A percentile compares a stretch with the other conserved stretches of the same genome.
Evolutionary conservation across 2,113 vertebrate genomes (phyloP).

Genomic region (Elachura formosa): DNA sequence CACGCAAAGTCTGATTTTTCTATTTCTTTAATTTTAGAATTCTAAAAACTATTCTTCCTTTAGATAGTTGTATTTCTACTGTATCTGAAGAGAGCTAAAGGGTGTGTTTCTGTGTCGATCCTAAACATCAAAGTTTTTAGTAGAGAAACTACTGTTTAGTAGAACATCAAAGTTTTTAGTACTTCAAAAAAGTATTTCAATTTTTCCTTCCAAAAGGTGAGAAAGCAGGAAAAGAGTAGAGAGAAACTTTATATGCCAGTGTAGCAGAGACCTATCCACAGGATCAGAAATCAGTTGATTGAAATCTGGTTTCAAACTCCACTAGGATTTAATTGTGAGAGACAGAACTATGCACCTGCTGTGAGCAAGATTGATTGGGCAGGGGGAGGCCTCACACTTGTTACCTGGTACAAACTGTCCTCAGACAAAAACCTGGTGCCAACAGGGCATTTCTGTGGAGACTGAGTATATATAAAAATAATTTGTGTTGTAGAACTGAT

Average conservation of each 20-base stretch:
- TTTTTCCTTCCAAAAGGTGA: conserved; percentile 12
- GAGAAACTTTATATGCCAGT: background rate
- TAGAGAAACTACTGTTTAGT: too few species aligned
- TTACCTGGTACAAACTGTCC: background rate
- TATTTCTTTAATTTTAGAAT: background rate
- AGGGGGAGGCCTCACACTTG: background rate
- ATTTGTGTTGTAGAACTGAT: background rate
- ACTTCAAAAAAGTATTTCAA: background rate
- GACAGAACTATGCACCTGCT: background rate
- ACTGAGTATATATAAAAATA: background rate
- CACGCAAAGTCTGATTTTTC: background rate
- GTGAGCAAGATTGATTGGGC: background rate
- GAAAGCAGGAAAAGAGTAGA: background rate
- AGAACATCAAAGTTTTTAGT: background rate
- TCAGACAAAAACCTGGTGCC: background rate
- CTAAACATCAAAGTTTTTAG: background rate
- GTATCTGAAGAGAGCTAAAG: background rate
- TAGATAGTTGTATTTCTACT: background rate
- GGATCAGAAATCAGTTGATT: background rate
- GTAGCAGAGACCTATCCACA: background rate
- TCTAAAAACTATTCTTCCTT: background rate
- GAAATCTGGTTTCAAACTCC: conserved; percentile 1
- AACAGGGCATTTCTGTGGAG: background rate
- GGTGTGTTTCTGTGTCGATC: background rate
- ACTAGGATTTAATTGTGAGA: conserved; percentile 12